Conservation (phyloP, 1,140 invertebrate species). For the Chymomyza costata region DNA sequence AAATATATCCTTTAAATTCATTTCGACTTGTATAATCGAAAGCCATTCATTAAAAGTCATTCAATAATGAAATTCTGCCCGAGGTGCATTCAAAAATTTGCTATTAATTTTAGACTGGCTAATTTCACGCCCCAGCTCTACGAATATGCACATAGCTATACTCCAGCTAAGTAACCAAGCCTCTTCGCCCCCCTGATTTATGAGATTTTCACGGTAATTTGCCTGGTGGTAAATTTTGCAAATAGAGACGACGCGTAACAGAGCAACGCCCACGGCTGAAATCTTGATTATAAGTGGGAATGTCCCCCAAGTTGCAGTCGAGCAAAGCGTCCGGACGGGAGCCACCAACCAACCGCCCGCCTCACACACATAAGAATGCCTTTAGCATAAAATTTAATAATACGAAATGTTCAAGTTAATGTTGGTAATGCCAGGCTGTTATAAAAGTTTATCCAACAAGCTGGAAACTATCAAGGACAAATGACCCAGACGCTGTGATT, state of each 20-base stretch:
- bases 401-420: constrained; percentile 3
- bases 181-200: constrained; percentile 30
- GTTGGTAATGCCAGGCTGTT: too few species aligned
- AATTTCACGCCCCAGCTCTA: constrained; percentile 27
- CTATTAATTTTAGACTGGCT: constrained; percentile 56
- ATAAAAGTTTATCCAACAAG: constrained; percentile 69
- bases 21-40: not conserved
- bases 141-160: too few species aligned
- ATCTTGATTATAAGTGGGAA: constrained; percentile 62
- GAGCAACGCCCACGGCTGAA: constrained; percentile 41
- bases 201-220: constrained; percentile 27
- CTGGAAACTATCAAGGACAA: constrained; percentile 59
- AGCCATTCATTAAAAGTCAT: constrained; percentile 27
- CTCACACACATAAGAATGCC: too few species aligned
- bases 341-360: too few species aligned
- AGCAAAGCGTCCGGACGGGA: constrained; percentile 2
- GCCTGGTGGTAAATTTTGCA: constrained; percentile 7
- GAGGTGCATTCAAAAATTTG: constrained; percentile 37
- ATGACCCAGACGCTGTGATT: constrained; percentile 4
- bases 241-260: not conserved
- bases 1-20: not conserved
- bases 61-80: constrained; percentile 23
- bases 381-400: too few species aligned
- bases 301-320: constrained; percentile 27
- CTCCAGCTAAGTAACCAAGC: not conserved